Conservation (phyloP, 2,888 invertebrate genomes). For the Sclerodermus sp. region DNA sequence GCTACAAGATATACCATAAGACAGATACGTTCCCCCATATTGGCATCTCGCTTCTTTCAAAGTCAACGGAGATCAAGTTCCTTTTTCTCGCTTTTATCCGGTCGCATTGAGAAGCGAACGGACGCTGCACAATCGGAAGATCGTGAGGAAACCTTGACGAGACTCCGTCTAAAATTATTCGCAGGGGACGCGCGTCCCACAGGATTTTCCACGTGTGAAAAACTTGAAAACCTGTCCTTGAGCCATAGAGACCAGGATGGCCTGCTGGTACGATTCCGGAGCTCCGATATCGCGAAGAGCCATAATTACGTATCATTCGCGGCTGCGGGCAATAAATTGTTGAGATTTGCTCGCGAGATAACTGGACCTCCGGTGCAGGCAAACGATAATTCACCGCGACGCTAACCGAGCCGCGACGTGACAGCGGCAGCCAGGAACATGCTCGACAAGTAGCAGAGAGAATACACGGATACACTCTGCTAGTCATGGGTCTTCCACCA, state of each 20-base stretch:
- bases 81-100: too few species aligned
- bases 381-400: slow-evolving; percentile 43
- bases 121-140: too few species aligned
- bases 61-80: too few species aligned
- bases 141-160: too few species aligned
- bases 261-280: slow-evolving; percentile 17
- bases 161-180: too few species aligned
- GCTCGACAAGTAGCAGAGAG: slow-evolving; percentile 46
- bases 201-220: too few species aligned
- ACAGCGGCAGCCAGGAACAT: slow-evolving; percentile 28
- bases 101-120: too few species aligned
- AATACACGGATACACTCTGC: not conserved
- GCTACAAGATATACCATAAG: not conserved
- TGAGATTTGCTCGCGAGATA: slow-evolving; percentile 43
- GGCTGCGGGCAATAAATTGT: slow-evolving; percentile 45
- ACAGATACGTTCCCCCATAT: slow-evolving; percentile 4
- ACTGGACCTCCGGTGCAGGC: slow-evolving; percentile 25
- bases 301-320: slow-evolving; percentile 48
- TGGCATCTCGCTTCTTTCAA: too few species aligned
- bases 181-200: too few species aligned
- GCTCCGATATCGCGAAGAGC: slow-evolving; percentile 32
- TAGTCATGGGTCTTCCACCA: too few species aligned
- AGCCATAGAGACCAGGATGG: too few species aligned
- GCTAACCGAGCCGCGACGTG: slow-evolving; percentile 14
- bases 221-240: too few species aligned